Evolutionary conservation across 2,888 invertebrate genomes (phyloP).

Genomic region (Leptogaster cylindrica): DNA sequence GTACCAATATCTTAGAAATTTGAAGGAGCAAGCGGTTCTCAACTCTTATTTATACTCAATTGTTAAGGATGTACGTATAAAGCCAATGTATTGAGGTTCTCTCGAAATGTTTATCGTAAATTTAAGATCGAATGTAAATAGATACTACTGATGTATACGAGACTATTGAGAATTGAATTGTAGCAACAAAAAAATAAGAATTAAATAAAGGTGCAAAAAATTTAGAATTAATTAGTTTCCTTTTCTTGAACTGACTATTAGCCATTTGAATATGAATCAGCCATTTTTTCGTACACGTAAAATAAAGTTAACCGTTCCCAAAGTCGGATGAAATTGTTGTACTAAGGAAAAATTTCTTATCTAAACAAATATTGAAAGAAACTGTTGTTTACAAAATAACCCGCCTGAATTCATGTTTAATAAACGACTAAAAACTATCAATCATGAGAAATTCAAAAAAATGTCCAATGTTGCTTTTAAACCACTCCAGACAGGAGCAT

Average conservation of each 20-base stretch:
- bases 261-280: too few species aligned
- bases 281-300: too few species aligned
- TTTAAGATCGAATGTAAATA: slow-evolving; percentile 23
- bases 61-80: slow-evolving; percentile 13
- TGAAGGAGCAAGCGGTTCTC: neutral
- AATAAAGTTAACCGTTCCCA: too few species aligned
- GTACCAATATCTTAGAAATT: neutral
- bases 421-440: too few species aligned
- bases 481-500: neutral
- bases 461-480: neutral
- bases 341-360: neutral
- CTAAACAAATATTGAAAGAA: neutral
- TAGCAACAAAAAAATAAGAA: slow-evolving; percentile 22
- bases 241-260: neutral
- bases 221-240: neutral
- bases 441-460: neutral
- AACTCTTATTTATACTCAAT: slow-evolving; percentile 3
- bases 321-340: too few species aligned
- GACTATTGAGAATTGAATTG: slow-evolving; percentile 21
- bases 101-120: slow-evolving; percentile 20
- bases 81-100: slow-evolving; percentile 4
- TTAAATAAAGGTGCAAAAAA: slow-evolving; percentile 31
- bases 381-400: neutral
- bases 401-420: too few species aligned
- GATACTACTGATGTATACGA: slow-evolving; percentile 28